Base-by-base conservation (phyloP, 2,888 invertebrate genomes). In the Drosophila pseudotakahashii region DNA sequence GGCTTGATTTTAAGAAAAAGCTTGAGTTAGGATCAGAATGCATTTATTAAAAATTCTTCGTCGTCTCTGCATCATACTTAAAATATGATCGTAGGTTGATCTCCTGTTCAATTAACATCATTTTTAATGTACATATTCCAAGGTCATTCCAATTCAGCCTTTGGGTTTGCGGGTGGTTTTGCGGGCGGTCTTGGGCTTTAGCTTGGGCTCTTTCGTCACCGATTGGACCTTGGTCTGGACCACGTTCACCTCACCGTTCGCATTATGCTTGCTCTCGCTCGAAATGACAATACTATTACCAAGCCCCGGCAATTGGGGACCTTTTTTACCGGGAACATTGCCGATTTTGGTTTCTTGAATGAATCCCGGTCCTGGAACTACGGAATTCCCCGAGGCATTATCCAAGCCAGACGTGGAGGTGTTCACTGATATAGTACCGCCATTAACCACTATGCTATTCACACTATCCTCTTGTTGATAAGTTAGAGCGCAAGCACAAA, bases 261-360 rank as follows among this genome's bases (percentile, higher is more conserved):
- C 6, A 1, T 6, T 16, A 10, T 47, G 47, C 32, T 32, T 47
- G 32, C 47, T 47, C 11, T 47, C 32, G 47, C 47, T 47, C 6
- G 32, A 3, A 3, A 47, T 16, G 6, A 47, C 14, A 32, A 47
- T 16, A 16, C 3, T 11, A 11, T 16, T 47, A 11, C 47, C 47
- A 11, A 30, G 30, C 16, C 1, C 14, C n/a, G 0, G n/a, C 45
- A 47, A 30, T 9, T 0, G 5, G 1, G 9, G 14, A 14, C 14
- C 30, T 5, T 13, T n/a, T 10, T 2, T 4, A 26, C 1, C 0
- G 2, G n/a, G 7, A 0, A 6, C 10, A 0, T n/a, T 10, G 3
- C 39, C 58, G 9, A 58, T 6, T 3, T 16, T 4, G 6, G 30
- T 58, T 5, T 58, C 30, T 16, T 39, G 11, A 9, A 30, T 3